Evolutionary conservation across 2,888 invertebrate genomes (phyloP).

Genomic region (Aphidius colemani): DNA sequence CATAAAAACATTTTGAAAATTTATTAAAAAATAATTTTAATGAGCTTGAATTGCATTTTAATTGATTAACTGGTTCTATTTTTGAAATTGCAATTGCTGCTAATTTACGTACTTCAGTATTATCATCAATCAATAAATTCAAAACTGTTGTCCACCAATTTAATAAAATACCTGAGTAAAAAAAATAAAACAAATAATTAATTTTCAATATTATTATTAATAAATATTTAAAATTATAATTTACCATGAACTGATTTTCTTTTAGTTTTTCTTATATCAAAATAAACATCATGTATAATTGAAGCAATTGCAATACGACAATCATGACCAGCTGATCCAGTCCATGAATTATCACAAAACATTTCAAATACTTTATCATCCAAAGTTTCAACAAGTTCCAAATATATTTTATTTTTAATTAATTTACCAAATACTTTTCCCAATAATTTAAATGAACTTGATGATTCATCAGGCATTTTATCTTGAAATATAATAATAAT

Average conservation of each 20-base stretch:
- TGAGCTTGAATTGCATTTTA: constrained; percentile 36
- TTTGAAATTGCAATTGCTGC: constrained; percentile 40
- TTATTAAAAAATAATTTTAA: constrained; percentile 43
- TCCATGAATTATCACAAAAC: constrained; percentile 43
- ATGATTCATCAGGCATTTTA: constrained; percentile 39
- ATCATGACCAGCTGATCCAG: constrained; percentile 41
- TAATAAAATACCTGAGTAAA: constrained; percentile 32
- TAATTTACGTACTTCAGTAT: constrained; percentile 41
- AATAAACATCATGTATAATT: constrained; percentile 42
- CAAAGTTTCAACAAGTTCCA: constrained; percentile 16
- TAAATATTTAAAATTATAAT: neutral
- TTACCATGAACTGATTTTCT: constrained; percentile 18
- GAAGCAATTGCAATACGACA: constrained; percentile 47
- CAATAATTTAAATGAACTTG: constrained; percentile 45
- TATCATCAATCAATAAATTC: constrained; percentile 52
- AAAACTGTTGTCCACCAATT: constrained; percentile 55
- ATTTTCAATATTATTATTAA: neutral
- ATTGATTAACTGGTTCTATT: constrained; percentile 32
- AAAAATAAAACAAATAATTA: constrained; percentile 10
- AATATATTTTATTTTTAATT: constrained; percentile 14
- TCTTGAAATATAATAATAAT: constrained; percentile 21
- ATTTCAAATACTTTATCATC: constrained; percentile 9
- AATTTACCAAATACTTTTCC: constrained; percentile 44
- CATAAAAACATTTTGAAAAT: constrained; percentile 37
- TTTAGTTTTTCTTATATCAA: constrained; percentile 22